Evolutionary conservation across 2,888 invertebrate genomes (phyloP).

Genomic region (Latheticus oryzae): DNA sequence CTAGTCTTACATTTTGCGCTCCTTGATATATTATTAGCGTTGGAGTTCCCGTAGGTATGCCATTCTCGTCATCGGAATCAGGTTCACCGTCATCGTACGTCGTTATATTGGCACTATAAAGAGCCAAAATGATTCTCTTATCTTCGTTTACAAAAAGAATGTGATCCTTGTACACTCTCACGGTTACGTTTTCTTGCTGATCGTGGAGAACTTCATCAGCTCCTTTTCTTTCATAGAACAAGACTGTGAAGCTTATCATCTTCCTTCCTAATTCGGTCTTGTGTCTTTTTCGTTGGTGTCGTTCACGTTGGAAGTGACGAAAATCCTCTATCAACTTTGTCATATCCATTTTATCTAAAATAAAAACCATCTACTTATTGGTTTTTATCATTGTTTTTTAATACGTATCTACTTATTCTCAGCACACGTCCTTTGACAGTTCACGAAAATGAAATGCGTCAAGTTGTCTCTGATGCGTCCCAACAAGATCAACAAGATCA

Average conservation of each 20-base stretch:
- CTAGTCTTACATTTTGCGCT: conserved; percentile 31
- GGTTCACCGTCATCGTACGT: conserved; percentile 34
- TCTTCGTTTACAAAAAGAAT: conserved; percentile 24
- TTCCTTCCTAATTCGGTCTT: too few species aligned
- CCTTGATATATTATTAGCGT: conserved; percentile 27
- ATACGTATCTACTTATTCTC: too few species aligned
- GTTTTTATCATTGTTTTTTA: too few species aligned
- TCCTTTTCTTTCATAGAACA: conserved; percentile 27
- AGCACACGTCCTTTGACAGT: too few species aligned
- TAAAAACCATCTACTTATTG: too few species aligned
- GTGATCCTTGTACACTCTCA: conserved; percentile 30
- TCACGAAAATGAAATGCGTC: too few species aligned
- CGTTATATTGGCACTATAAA: conserved; percentile 30
- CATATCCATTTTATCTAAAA: too few species aligned
- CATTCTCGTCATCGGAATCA: conserved; percentile 23
- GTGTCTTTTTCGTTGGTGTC: too few species aligned
- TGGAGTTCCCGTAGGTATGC: conserved; percentile 13
- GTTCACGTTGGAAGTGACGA: too few species aligned
- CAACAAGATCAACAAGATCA: too few species aligned
- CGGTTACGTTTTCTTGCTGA: conserved; percentile 27
- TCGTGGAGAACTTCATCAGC: conserved; percentile 30
- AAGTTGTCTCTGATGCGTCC: too few species aligned
- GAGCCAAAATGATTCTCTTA: conserved; percentile 21
- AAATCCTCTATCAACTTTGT: too few species aligned
- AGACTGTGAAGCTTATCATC: conserved; percentile 30